These are phyloP conservation scores for Galago senegalensis DNA, from an alignment of 2,797 vertebrate species.

Conservation along the genomic window DNA sequence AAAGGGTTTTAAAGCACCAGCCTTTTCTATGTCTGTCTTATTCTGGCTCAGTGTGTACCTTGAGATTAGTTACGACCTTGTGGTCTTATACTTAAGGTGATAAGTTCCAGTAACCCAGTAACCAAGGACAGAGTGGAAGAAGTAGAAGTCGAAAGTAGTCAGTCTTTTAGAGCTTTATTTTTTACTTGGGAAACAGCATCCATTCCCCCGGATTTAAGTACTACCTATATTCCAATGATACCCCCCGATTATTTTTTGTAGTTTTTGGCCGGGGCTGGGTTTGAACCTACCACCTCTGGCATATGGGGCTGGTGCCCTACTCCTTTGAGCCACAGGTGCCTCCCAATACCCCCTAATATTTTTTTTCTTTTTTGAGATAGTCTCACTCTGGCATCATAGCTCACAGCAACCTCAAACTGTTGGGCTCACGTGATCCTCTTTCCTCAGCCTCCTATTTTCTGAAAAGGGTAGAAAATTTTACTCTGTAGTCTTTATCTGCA, in stretches of 20 bases:
- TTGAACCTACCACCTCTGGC: too few species aligned
- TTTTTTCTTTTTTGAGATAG: too few species aligned
- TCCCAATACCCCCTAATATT: not conserved
- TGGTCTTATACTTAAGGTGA: not conserved
- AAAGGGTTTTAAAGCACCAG: accelerated
- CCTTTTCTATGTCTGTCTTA: not conserved
- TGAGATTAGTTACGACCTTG: not conserved
- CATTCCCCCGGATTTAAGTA: not conserved
- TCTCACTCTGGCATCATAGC: too few species aligned
- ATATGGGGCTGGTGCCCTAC: too few species aligned
- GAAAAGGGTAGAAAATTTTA: too few species aligned
- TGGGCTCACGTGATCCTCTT: too few species aligned
- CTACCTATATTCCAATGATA: not conserved
- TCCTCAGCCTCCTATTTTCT: too few species aligned
- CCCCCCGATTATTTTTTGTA: not conserved
- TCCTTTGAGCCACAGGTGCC: too few species aligned
- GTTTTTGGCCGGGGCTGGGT: too few species aligned
- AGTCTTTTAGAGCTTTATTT: not conserved
- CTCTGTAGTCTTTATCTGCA: too few species aligned
- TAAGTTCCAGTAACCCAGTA: not conserved
- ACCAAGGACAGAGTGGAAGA: not conserved
- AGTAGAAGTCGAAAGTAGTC: not conserved
- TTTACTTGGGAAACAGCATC: not conserved
- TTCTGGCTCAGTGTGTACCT: not conserved
- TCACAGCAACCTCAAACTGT: too few species aligned